Conservation (phyloP, 2,113 vertebrate genomes). For the Recurvirostra avosetta region DNA sequence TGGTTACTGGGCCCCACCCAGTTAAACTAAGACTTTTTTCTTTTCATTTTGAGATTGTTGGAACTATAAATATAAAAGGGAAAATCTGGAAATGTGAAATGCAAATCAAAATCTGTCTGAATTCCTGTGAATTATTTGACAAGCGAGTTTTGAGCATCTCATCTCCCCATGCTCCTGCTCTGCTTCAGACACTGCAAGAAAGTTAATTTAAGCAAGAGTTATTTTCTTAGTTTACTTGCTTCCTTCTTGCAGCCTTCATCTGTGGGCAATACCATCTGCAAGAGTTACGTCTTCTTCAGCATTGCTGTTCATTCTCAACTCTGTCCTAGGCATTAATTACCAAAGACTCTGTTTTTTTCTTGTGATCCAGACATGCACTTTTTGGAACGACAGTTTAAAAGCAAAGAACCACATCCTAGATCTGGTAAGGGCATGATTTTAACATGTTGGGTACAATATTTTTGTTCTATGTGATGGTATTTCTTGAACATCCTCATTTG, state of each 20-base stretch:
- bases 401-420: not conserved
- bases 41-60: not conserved
- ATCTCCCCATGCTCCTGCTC: not conserved
- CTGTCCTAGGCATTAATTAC: not conserved
- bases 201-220: not conserved
- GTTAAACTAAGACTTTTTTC: not conserved
- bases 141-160: not conserved
- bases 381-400: not conserved
- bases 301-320: not conserved
- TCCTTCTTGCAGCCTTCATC: not conserved
- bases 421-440: not conserved
- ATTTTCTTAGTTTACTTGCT: not conserved
- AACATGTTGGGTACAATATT: not conserved
- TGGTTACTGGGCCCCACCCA: not conserved
- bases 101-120: not conserved
- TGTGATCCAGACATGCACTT: not conserved
- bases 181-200: not conserved
- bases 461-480: not conserved
- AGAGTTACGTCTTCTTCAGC: not conserved
- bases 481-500: not conserved
- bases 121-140: not conserved
- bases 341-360: not conserved
- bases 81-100: not conserved
- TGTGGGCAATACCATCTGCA: not conserved
- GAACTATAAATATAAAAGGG: not conserved